These are phyloP conservation scores for Tupaia tana DNA, from an alignment of 2,113 vertebrate species.

Conservation along the genomic window DNA sequence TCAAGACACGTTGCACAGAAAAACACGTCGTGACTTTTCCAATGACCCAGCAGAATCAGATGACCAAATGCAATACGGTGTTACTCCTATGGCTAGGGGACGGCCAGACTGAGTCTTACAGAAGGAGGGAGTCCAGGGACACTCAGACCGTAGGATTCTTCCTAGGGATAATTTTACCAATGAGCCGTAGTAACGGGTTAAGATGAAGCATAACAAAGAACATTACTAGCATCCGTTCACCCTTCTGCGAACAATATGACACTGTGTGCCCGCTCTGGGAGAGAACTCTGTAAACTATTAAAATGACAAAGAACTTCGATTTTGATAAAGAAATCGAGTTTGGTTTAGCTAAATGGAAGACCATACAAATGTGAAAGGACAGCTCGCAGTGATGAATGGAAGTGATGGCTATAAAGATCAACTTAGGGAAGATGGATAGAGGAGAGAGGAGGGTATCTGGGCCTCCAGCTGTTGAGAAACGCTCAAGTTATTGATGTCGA, in stretches of 20 bases:
- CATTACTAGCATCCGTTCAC: not conserved
- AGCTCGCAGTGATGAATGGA: slow-evolving; percentile 26
- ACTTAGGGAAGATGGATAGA: slow-evolving; percentile 63
- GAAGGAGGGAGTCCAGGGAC: not conserved
- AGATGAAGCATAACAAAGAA: not conserved
- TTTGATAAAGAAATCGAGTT: slow-evolving; percentile 52
- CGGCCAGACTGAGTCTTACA: not conserved
- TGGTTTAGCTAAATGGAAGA: slow-evolving; percentile 64
- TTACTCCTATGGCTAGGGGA: not conserved
- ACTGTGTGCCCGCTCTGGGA: not conserved
- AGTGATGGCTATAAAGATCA: slow-evolving; percentile 50
- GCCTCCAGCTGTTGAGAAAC: slow-evolving; percentile 67
- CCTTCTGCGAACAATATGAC: slow-evolving; percentile 44
- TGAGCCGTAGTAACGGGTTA: not conserved
- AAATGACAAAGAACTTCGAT: slow-evolving; percentile 70
- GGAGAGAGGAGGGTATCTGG: slow-evolving; percentile 49
- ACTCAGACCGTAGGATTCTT: not conserved
- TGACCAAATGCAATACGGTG: not conserved
- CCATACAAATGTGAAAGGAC: slow-evolving; percentile 53
- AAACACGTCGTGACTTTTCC: too few relatives aligned
- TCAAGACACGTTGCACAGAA: too few relatives aligned
- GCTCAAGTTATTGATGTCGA: slow-evolving; percentile 57
- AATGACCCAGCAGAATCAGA: not conserved
- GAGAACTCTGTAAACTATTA: slow-evolving; percentile 55
- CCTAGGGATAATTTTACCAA: not conserved